A percentile compares a stretch with the other conserved stretches of the same genome.
phyloP scores from a whole-genome alignment of 92 coral and sea anemone genomes.

The Siderastrea siderea region DNA sequence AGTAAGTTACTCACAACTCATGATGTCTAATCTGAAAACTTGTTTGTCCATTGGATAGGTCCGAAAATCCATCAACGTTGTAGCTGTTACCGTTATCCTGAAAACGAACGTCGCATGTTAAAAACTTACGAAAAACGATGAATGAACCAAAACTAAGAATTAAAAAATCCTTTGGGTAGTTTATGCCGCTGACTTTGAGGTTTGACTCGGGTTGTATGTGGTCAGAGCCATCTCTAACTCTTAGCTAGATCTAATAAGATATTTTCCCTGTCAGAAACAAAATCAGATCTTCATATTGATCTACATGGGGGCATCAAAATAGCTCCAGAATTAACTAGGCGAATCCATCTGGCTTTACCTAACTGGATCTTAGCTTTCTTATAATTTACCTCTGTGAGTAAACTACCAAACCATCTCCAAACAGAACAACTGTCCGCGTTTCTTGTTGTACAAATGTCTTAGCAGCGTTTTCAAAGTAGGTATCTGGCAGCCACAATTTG shows the following conservation, averaged over 20 bases:
- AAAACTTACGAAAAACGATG: background rate
- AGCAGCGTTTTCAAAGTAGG: slow-evolving; percentile 40
- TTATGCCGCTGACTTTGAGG: too few relatives aligned
- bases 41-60: slow-evolving; percentile 37
- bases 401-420: slow-evolving; percentile 25
- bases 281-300: too few relatives aligned
- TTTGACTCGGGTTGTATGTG: too few relatives aligned
- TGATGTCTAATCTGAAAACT: background rate
- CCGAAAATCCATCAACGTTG: slow-evolving; percentile 24
- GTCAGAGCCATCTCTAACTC: too few relatives aligned
- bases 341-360: too few relatives aligned
- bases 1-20: slow-evolving; percentile 18
- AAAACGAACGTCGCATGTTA: background rate
- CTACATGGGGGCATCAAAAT: too few relatives aligned
- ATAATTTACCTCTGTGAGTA: slow-evolving; percentile 16
- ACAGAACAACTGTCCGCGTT: slow-evolving; percentile 3
- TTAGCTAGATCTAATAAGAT: too few relatives aligned
- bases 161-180: background rate
- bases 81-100: slow-evolving; percentile 25
- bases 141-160: too few relatives aligned
- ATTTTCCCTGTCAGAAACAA: too few relatives aligned
- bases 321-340: too few relatives aligned
- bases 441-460: slow-evolving; percentile 24
- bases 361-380: too few relatives aligned
- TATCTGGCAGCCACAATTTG: slow-evolving; percentile 32